These are phyloP conservation scores for Rhyacophila evoluta DNA, from an alignment of 2,888 invertebrate species.

Conservation along the genomic window DNA sequence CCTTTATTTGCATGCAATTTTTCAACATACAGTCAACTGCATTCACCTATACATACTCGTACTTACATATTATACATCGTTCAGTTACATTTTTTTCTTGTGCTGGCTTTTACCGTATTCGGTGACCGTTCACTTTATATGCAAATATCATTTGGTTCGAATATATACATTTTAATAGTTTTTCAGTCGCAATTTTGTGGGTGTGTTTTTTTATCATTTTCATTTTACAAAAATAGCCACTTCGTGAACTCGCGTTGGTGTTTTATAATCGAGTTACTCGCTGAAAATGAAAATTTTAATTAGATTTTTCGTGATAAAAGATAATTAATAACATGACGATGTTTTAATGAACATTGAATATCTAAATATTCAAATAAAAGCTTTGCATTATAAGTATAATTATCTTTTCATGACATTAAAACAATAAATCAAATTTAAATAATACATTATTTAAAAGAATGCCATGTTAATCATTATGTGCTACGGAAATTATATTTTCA, in stretches of 20 bases:
- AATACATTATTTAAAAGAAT: too few relatives aligned
- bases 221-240: conserved; percentile 9
- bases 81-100: conserved; percentile 28
- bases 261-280: not conserved
- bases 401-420: too few relatives aligned
- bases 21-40: conserved; percentile 31
- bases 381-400: too few relatives aligned
- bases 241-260: not conserved
- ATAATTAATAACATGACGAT: too few relatives aligned
- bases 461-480: too few relatives aligned
- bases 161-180: conserved; percentile 19
- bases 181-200: conserved; percentile 23
- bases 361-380: too few relatives aligned
- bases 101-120: conserved; percentile 32
- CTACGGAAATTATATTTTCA: too few relatives aligned
- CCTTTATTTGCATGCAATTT: conserved; percentile 48
- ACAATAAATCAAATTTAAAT: too few relatives aligned
- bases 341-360: too few relatives aligned
- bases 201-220: not conserved
- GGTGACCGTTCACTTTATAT: conserved; percentile 52
- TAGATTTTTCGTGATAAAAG: not conserved
- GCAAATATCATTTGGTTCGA: conserved; percentile 46
- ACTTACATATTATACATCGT: not conserved
- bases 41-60: not conserved
- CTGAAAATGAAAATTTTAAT: not conserved